phyloP scores from a whole-genome alignment of 2,113 vertebrate genomes.

The Buteo buteo region DNA sequence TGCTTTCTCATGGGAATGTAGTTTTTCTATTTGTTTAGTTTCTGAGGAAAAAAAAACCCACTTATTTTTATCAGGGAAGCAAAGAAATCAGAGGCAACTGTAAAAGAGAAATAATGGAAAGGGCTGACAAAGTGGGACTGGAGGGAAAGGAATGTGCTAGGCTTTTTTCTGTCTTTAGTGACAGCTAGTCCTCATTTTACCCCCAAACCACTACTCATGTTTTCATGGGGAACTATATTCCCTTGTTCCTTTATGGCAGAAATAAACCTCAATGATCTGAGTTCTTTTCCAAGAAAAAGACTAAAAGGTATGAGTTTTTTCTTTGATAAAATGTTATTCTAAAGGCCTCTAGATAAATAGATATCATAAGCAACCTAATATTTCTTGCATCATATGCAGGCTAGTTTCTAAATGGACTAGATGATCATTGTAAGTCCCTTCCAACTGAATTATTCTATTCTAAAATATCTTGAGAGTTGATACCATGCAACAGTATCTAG shows the following conservation, averaged over 20 bases:
- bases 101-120: not conserved
- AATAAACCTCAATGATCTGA: not conserved
- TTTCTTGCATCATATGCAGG: not conserved
- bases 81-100: not conserved
- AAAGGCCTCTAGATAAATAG: not conserved
- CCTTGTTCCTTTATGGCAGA: not conserved
- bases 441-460: not conserved
- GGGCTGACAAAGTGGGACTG: not conserved
- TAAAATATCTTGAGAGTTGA: not conserved
- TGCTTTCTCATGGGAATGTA: not conserved
- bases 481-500: not conserved
- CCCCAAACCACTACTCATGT: not conserved
- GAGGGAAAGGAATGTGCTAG: not conserved
- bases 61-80: not conserved
- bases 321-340: not conserved
- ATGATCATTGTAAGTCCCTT: not conserved
- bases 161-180: not conserved
- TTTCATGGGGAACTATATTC: not conserved
- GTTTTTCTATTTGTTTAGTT: not conserved
- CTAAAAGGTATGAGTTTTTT: not conserved
- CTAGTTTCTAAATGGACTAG: not conserved
- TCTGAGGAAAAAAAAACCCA: not conserved
- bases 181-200: not conserved
- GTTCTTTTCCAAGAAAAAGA: not conserved
- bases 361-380: not conserved